A percentile compares a stretch with the other conserved stretches of the same genome.
phyloP scores from a whole-genome alignment of 2,797 vertebrate species.

The Enteromius treurensis region DNA sequence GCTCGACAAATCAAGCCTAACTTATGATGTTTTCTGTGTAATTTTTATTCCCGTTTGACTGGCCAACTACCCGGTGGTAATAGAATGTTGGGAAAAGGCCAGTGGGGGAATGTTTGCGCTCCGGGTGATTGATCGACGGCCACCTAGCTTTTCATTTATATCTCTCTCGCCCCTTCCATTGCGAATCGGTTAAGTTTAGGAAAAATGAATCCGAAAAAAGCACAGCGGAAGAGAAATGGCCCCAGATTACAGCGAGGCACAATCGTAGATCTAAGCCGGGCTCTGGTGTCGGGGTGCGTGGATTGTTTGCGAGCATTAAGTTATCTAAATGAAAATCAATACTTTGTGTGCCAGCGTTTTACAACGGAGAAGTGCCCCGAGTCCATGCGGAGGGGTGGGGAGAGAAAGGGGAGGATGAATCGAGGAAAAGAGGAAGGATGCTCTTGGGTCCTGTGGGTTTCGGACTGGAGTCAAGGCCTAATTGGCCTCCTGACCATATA shows the following conservation, averaged over 20 bases:
- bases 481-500: slow-evolving; percentile 79
- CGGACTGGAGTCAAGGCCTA: slow-evolving; percentile 78
- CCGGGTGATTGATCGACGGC: slow-evolving; percentile 85
- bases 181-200: slow-evolving; percentile 93
- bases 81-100: slow-evolving; percentile 89
- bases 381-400: slow-evolving; percentile 64
- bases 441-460: slow-evolving; percentile 27
- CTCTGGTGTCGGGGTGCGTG: slow-evolving; percentile 78
- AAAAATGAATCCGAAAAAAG: slow-evolving; percentile 91
- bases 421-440: slow-evolving; percentile 48
- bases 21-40: slow-evolving; percentile 94
- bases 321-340: slow-evolving; percentile 99
- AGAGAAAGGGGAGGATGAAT: slow-evolving; percentile 30
- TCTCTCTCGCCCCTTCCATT: slow-evolving; percentile 80
- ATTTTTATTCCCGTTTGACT: slow-evolving; percentile 98
- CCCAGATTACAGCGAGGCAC: slow-evolving; percentile 84
- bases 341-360: slow-evolving; percentile 89
- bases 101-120: slow-evolving; percentile 85
- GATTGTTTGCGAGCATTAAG: slow-evolving; percentile 96
- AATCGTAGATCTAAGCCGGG: slow-evolving; percentile 85
- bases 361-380: slow-evolving; percentile 84
- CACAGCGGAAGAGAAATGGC: slow-evolving; percentile 87
- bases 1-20: slow-evolving; percentile 97
- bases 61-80: slow-evolving; percentile 78
- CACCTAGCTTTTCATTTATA: slow-evolving; percentile 91